Percentiles rank a stretch among this genome's conserved stretches.
Conservation (phyloP, 2,113 vertebrate genomes). For the Ciconia boyciana region DNA sequence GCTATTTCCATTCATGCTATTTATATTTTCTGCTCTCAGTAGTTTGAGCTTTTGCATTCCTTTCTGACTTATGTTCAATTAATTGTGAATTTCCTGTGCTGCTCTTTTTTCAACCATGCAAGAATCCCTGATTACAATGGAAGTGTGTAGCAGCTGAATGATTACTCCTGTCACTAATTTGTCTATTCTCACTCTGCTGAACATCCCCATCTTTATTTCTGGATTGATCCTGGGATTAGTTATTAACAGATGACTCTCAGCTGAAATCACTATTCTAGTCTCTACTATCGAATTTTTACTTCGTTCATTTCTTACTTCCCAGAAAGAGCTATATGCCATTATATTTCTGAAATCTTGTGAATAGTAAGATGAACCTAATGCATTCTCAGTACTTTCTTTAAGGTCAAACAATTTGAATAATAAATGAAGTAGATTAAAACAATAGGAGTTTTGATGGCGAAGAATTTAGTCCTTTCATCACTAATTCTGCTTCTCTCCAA, state of each 20-base stretch:
- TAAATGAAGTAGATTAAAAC: neutral
- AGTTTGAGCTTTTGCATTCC: neutral
- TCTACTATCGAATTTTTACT: neutral
- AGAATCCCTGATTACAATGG: neutral
- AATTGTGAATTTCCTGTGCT: neutral
- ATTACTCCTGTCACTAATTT: neutral
- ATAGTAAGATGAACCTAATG: neutral
- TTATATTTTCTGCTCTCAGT: neutral
- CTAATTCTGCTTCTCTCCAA: neutral
- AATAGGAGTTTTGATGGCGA: neutral
- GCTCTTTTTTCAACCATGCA: neutral
- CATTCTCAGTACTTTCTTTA: neutral
- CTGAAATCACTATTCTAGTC: neutral
- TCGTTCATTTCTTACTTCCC: neutral
- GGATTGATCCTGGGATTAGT: neutral
- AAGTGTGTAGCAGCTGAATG: neutral
- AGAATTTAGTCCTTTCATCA: neutral
- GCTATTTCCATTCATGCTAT: neutral
- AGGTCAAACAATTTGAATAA: constrained; percentile 3
- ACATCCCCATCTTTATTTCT: neutral
- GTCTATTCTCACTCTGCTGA: neutral
- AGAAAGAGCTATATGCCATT: neutral
- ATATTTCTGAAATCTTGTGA: neutral
- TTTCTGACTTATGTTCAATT: neutral
- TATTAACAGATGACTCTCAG: neutral